Percentiles rank a stretch among this genome's conserved stretches.
phyloP scores from a whole-genome alignment of 37 sponge, comb jelly and placozoan species.

The Cliona cf. orientalis region DNA sequence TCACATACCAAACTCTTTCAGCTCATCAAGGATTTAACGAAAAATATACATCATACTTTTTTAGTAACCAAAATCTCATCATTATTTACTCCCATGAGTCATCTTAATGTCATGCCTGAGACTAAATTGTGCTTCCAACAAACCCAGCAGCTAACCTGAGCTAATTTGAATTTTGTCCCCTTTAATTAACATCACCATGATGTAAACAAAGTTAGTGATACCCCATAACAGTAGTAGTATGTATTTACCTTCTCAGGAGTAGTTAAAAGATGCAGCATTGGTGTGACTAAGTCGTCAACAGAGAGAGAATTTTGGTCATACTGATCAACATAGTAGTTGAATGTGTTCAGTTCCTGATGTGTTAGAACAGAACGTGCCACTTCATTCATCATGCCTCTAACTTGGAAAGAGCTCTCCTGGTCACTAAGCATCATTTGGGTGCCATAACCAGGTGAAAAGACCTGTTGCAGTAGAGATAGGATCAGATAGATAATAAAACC shows the following conservation, averaged over 20 bases:
- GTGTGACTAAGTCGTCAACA: conserved; percentile 69
- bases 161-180: no score
- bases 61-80: no score
- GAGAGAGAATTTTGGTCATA: conserved; percentile 56
- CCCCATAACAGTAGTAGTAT: background rate
- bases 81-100: no score
- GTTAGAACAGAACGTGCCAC: conserved; percentile 62
- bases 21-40: background rate
- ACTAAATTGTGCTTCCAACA: no score
- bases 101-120: no score
- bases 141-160: no score
- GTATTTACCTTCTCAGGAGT: conserved; percentile 73
- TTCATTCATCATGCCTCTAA: conserved; percentile 55
- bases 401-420: conserved; percentile 29
- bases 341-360: conserved; percentile 47
- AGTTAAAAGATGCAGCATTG: conserved; percentile 62
- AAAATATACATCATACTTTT: background rate
- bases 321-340: conserved; percentile 71
- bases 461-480: background rate
- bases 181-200: background rate
- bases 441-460: conserved; percentile 43
- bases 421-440: conserved; percentile 69
- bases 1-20: background rate
- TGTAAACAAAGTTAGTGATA: background rate
- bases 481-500: background rate